Percentiles rank a stretch among this genome's conserved stretches.
Conservation (phyloP, 2,888 invertebrate species). For the Aphrophora alni region DNA sequence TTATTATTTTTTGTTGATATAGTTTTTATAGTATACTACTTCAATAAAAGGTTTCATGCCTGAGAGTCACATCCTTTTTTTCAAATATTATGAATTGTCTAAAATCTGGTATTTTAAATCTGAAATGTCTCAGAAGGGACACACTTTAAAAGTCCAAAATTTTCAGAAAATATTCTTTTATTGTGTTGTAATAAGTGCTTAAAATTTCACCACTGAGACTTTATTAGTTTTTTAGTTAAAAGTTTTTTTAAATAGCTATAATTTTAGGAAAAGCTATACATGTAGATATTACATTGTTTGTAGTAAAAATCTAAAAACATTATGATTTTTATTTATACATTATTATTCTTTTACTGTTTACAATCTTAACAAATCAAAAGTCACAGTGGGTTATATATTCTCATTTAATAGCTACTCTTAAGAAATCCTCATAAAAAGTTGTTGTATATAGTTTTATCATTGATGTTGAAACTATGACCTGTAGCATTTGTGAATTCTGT, state of each 20-base stretch:
- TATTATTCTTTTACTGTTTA: no score
- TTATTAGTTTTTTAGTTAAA: no score
- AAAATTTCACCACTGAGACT: no score
- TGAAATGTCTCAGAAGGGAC: no score
- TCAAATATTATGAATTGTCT: neutral
- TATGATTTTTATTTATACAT: no score
- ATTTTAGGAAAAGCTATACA: neutral
- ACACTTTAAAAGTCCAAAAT: no score
- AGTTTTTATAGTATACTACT: neutral
- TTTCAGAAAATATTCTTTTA: no score
- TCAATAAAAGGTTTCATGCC: neutral
- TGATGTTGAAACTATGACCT: neutral
- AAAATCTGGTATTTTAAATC: neutral
- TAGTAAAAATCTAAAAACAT: no score
- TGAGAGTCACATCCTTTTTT: neutral
- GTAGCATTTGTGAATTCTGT: slow-evolving; percentile 11
- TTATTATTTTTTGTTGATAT: neutral
- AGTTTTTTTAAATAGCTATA: neutral
- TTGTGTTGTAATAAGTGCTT: no score
- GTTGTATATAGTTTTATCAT: neutral
- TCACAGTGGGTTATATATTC: neutral
- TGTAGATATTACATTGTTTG: no score
- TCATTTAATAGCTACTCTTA: no score
- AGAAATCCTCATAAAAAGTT: no score
- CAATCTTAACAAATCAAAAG: neutral